Conservation (phyloP, 2,113 vertebrate genomes). For the Sylvilagus bachmani region DNA sequence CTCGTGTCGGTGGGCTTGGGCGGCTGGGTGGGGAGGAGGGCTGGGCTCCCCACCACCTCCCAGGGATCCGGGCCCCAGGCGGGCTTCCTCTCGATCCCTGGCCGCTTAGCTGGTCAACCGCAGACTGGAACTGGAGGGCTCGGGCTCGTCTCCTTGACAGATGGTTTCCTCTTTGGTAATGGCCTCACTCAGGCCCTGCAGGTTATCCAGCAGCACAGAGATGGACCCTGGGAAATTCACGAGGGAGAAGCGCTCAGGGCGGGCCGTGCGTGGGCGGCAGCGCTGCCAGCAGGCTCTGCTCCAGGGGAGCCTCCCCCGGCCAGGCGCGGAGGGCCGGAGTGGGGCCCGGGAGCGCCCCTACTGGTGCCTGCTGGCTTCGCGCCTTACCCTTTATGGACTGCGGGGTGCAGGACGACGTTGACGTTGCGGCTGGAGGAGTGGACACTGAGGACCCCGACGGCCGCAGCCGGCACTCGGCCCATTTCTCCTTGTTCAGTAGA, state of each 20-base stretch:
- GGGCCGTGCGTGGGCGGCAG: too few relatives aligned
- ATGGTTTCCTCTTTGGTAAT: constrained; percentile 81
- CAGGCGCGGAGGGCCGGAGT: neutral
- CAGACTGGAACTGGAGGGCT: neutral
- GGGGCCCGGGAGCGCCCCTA: neutral
- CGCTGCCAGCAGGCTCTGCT: too few relatives aligned
- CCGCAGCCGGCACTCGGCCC: neutral
- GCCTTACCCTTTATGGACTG: constrained; percentile 46
- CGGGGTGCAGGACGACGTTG: neutral
- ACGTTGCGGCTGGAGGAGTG: neutral
- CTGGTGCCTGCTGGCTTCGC: neutral
- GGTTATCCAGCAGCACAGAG: constrained; percentile 80
- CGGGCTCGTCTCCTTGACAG: constrained; percentile 58
- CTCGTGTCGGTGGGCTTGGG: neutral
- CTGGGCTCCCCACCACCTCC: neutral
- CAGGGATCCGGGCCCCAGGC: neutral
- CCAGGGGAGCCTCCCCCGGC: neutral
- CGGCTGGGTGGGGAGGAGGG: neutral
- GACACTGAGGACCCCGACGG: neutral
- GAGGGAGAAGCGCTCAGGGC: neutral
- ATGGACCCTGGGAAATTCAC: constrained; percentile 76
- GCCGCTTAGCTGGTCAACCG: neutral
- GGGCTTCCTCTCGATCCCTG: neutral
- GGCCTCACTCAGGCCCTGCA: constrained; percentile 84
- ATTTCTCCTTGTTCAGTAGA: neutral